phyloP scores from a whole-genome alignment of 2,888 invertebrate species.

The Mesorhabditis spiculigera region DNA sequence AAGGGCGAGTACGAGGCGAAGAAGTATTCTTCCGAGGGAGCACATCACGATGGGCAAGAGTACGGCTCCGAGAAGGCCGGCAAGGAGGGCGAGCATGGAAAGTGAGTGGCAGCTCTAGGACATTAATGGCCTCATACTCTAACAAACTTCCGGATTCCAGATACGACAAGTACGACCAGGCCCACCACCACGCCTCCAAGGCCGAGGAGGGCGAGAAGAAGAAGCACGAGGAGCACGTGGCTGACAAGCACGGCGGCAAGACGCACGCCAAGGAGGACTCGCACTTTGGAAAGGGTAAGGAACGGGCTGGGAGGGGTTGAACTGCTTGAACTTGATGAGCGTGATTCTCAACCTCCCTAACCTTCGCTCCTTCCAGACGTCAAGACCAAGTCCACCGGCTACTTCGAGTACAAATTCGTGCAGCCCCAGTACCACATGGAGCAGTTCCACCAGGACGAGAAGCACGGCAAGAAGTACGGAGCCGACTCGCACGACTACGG shows the following conservation, averaged over 20 bases:
- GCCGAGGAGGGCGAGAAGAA: constrained; percentile 29
- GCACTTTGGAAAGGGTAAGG: constrained; percentile 36
- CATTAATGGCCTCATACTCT: not conserved
- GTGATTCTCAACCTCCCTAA: too few relatives aligned
- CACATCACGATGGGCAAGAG: not conserved
- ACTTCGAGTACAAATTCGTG: constrained; percentile 49
- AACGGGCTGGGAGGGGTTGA: not conserved
- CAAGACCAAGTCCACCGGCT: constrained; percentile 47
- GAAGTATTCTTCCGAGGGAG: not conserved
- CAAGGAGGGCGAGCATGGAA: constrained; percentile 1
- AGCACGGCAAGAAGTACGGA: constrained; percentile 46
- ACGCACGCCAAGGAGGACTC: constrained; percentile 35
- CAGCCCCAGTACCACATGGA: constrained; percentile 51
- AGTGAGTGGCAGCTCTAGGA: not conserved
- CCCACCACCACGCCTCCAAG: constrained; percentile 27
- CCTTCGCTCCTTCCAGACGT: constrained; percentile 24
- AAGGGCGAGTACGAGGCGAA: not conserved
- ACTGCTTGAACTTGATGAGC: too few relatives aligned
- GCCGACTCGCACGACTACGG: constrained; percentile 39
- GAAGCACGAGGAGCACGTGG: constrained; percentile 30
- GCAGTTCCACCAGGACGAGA: constrained; percentile 49
- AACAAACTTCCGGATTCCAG: not conserved
- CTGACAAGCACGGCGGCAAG: constrained; percentile 30
- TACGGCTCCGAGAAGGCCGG: not conserved
- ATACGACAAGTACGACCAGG: constrained; percentile 26